phyloP scores from a whole-genome alignment of 1,140 invertebrate genomes.

The Leptoteleia sp. region DNA sequence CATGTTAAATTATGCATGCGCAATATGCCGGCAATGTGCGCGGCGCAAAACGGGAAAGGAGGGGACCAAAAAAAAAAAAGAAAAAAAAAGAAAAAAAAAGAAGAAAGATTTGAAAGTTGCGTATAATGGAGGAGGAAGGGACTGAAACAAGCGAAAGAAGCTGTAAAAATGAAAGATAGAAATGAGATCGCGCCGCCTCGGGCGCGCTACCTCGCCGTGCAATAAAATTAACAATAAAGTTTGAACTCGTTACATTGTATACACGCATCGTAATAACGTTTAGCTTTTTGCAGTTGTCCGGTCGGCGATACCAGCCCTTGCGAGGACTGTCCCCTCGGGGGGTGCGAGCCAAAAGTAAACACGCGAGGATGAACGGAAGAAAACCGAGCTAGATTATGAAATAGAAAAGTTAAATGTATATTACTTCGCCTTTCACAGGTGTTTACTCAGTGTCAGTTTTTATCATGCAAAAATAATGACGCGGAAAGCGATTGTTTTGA shows the following conservation, averaged over 20 bases:
- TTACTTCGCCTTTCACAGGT: conserved; percentile 20
- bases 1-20: conserved; percentile 81
- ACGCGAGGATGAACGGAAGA: conserved; percentile 43
- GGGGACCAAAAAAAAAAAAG: too few relatives aligned
- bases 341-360: conserved; percentile 38
- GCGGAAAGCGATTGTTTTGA: conserved; percentile 1
- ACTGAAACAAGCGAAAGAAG: conserved; percentile 64
- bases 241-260: conserved; percentile 69
- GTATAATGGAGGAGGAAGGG: conserved; percentile 55
- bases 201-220: conserved; percentile 56
- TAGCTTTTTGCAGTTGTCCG: conserved; percentile 66
- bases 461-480: conserved; percentile 24
- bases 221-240: conserved; percentile 78
- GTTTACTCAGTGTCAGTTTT: conserved; percentile 39
- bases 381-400: conserved; percentile 54
- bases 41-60: conserved; percentile 58
- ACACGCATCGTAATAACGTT: conserved; percentile 68
- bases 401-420: conserved; percentile 57
- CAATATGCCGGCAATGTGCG: conserved; percentile 74
- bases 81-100: too few relatives aligned
- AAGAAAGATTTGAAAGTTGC: conserved; percentile 54
- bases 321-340: conserved; percentile 55
- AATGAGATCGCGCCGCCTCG: conserved; percentile 55
- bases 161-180: conserved; percentile 59
- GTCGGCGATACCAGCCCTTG: conserved; percentile 40